Evolutionary conservation across 37 sponge, comb jelly and placozoan genomes (phyloP), one percentile per base, ranked within the genome.

Genomic region (Haliclona indistincta): DNA sequence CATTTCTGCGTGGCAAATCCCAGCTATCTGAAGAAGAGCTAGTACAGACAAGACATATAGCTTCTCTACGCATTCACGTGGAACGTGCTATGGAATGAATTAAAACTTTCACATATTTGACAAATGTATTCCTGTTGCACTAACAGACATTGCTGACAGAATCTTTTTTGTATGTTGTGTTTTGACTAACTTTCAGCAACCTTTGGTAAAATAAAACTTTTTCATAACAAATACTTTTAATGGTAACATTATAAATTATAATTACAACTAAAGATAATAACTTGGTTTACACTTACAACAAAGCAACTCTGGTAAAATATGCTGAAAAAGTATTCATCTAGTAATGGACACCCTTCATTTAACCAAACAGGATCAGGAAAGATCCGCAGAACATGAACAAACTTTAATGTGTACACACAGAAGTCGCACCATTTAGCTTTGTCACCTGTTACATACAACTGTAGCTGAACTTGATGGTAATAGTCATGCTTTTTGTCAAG

Each of bases 71-170:
- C 3, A 68, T 69, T 3, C 80, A 79, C 39, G 70, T 68, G 4
- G 80, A 79, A 49, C 33, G 80, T 3, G 70, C 71, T 54, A 79
- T 79, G 26, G 70, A 22, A 2, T 7, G 70, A 20, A 56, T 79
- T 22, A 79, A 79, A 70, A 68, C 52, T 79, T 38, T 38, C 62
- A 35, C 7, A 62, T 79, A 8, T 33, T 79, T 7, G 35, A 68
- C 4, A 22, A 64, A 23, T 45, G 35, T 29, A 39, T 79, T 29
- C 64, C 81, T 17, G 23, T 30, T 28, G 19, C 64, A 39, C 29
- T 70, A 37, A 23, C 51, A 19, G 64, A 40, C 63, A n/a, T 69
- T 44, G 71, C 71, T 30, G 60, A 80, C 56, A 35, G 70, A 10
- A 69, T 80, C 23, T 22, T 79, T 54, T 69, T 32, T 70, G 71